Evolutionary conservation across 2,888 invertebrate species (phyloP).

Genomic region (Aproaerema taeniolella): DNA sequence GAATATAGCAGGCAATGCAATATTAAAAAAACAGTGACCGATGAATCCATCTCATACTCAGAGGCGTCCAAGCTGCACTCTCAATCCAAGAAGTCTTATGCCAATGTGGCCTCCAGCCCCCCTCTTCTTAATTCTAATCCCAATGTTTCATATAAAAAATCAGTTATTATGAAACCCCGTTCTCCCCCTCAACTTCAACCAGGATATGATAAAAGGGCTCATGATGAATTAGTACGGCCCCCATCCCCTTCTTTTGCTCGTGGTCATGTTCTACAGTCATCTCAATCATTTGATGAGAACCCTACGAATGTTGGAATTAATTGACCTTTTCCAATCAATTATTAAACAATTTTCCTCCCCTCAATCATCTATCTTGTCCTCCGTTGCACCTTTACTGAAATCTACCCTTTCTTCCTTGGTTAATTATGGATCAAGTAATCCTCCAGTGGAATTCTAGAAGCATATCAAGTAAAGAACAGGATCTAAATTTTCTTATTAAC

Average conservation of each 20-base stretch:
- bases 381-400: neutral
- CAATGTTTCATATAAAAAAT: conserved; percentile 1
- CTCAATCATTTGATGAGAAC: no score
- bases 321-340: neutral
- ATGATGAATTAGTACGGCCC: no score
- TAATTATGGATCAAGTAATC: neutral
- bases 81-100: neutral
- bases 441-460: neutral
- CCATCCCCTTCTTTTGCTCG: no score
- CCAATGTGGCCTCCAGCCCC: neutral
- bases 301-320: no score
- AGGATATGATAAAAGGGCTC: neutral
- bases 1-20: neutral
- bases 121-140: neutral
- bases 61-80: neutral
- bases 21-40: neutral
- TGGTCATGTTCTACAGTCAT: no score
- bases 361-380: neutral
- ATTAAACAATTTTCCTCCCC: neutral
- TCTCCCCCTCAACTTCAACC: neutral
- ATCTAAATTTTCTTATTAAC: neutral
- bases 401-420: neutral
- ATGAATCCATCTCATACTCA: neutral
- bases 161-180: neutral
- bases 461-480: neutral